Evolutionary conservation across 53 echinoderm and acorn worm species (phyloP), one percentile per base, ranked within the genome.

Genomic region (Holothuria leucospilota): DNA sequence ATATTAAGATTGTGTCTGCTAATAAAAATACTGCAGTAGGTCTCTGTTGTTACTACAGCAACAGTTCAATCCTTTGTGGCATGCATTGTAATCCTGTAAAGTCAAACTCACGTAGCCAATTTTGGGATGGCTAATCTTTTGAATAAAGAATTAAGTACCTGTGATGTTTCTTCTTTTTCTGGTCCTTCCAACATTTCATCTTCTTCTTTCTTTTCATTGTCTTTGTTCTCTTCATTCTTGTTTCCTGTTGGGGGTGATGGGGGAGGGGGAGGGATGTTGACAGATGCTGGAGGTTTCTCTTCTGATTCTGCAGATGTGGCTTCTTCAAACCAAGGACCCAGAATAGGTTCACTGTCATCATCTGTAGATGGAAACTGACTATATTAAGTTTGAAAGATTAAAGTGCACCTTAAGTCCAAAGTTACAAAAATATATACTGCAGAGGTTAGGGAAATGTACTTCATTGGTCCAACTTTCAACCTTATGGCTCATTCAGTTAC

Each of bases 261-360:
- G 40, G 93, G 98, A 49, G 98, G 98, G 70, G 95, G 89, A 61
- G 90, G 90, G 75, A 77, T 88, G 52, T 87, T 84, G 20, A 51
- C 63, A 34, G 90, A 77, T 72, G 91, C 70, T 30, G 92, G 70
- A 58, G 94, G 88, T 78, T 96, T 96, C 68, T 94, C 69, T 59
- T 97, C 98, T 53, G 95, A 82, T 59, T 96, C 94, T 0, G 94
- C 91, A 79, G 96, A 93, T 34, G 95, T 89, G 11, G 95, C 90
- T 74, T 96, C 98, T 59, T 97, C 95, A 90, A 97, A 97, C 95
- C 95, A 95, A 26, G 93, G 98, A 28, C 98, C 97, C 49, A 97
- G 91, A 53, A 97, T 93, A 25, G 98, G 98, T 77, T 97, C 98
- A 85, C 98, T 97, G 90, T 97, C 98, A 90, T 97, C 98, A 90